A percentile compares a stretch with the other conserved stretches of the same genome.
Evolutionary conservation across 2,888 invertebrate species (phyloP).

Genomic region (Drosophila rellima): DNA sequence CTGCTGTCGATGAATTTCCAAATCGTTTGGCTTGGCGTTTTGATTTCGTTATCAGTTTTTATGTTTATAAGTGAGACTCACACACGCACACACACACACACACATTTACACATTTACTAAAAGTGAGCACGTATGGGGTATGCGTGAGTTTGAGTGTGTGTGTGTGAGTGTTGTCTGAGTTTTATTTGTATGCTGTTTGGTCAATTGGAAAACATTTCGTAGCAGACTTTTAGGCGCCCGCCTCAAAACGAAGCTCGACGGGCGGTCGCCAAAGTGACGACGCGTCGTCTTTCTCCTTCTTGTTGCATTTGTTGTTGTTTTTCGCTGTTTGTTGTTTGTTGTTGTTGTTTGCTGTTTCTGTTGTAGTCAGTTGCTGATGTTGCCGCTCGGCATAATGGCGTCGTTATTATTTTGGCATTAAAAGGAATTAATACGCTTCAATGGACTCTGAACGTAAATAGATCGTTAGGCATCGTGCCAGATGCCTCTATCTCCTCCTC

Average conservation of each 20-base stretch:
- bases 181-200: constrained; percentile 79
- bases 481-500: background rate
- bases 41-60: constrained; percentile 82
- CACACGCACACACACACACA: constrained; percentile 43
- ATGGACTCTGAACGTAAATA: constrained; percentile 78
- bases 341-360: constrained; percentile 24
- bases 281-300: constrained; percentile 24
- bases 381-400: constrained; percentile 76
- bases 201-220: constrained; percentile 81
- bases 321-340: constrained; percentile 12
- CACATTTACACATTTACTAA: constrained; percentile 11
- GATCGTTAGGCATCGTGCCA: constrained; percentile 76
- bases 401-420: constrained; percentile 81
- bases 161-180: constrained; percentile 52
- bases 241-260: constrained; percentile 43
- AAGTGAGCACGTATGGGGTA: constrained; percentile 16
- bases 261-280: constrained; percentile 72
- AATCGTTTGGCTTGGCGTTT: constrained; percentile 81
- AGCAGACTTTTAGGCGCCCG: constrained; percentile 77
- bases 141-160: constrained; percentile 14
- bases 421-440: constrained; percentile 82
- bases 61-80: constrained; percentile 74
- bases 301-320: constrained; percentile 17
- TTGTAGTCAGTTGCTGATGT: constrained; percentile 32
- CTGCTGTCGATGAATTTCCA: constrained; percentile 64